These are phyloP conservation scores for Oophaga sylvatica DNA, from an alignment of 2,797 vertebrate species.

Conservation along the genomic window DNA sequence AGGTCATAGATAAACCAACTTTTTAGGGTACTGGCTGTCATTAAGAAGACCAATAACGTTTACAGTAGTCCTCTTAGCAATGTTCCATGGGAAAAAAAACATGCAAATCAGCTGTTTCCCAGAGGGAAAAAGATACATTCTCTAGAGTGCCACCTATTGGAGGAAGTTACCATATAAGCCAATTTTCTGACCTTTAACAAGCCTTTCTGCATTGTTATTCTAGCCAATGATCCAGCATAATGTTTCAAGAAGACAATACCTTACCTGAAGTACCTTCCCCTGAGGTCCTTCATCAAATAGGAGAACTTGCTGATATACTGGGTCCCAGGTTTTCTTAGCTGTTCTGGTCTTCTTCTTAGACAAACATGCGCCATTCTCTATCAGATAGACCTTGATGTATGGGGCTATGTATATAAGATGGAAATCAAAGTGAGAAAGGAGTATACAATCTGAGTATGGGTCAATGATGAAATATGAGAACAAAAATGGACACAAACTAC, in stretches of 20 bases:
- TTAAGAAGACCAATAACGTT: too few species aligned
- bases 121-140: too few species aligned
- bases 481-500: neutral
- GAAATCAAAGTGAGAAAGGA: neutral
- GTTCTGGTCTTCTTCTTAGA: slow-evolving; percentile 97
- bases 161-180: too few species aligned
- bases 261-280: slow-evolving; percentile 94
- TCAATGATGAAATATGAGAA: neutral
- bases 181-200: too few species aligned
- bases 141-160: too few species aligned
- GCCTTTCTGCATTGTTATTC: too few species aligned
- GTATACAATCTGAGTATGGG: neutral
- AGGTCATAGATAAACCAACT: too few species aligned
- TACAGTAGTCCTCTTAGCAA: too few species aligned
- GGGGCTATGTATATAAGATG: slow-evolving; percentile 77
- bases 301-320: slow-evolving; percentile 93
- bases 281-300: slow-evolving; percentile 95
- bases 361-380: slow-evolving; percentile 92
- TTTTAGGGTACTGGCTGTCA: too few species aligned
- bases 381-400: slow-evolving; percentile 93
- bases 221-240: neutral
- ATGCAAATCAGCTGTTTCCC: too few species aligned
- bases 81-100: too few species aligned
- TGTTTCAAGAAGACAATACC: neutral
- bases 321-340: slow-evolving; percentile 91